Conservation (phyloP, 1,140 invertebrate genomes). For the Spodoptera frugiperda region DNA sequence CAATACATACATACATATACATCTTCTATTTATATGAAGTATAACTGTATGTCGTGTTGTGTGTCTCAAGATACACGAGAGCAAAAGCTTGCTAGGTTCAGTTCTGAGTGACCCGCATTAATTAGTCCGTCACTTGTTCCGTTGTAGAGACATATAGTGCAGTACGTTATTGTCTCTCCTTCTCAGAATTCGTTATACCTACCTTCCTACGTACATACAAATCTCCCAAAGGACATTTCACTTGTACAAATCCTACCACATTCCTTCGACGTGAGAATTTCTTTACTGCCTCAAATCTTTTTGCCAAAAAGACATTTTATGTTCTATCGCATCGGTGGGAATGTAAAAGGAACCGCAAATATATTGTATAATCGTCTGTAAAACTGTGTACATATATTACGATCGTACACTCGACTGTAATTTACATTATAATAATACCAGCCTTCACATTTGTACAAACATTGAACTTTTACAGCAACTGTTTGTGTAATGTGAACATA, state of each 20-base stretch:
- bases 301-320: slow-evolving; percentile 63
- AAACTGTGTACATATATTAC: slow-evolving; percentile 37
- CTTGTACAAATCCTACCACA: slow-evolving; percentile 64
- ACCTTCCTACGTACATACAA: neutral
- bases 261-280: slow-evolving; percentile 58
- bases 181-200: slow-evolving; percentile 56
- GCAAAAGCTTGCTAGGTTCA: no score
- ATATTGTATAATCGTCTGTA: slow-evolving; percentile 51
- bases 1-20: no score
- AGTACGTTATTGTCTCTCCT: slow-evolving; percentile 52
- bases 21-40: no score
- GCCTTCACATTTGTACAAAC: slow-evolving; percentile 18
- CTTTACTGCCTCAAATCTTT: slow-evolving; percentile 54
- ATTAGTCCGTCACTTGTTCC: neutral
- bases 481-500: slow-evolving; percentile 24
- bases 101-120: no score
- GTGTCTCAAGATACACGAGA: no score
- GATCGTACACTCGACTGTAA: slow-evolving; percentile 37
- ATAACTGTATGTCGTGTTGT: no score
- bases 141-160: slow-evolving; percentile 22
- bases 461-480: slow-evolving; percentile 24
- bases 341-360: slow-evolving; percentile 48
- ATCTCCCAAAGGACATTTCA: slow-evolving; percentile 52
- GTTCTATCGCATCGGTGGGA: slow-evolving; percentile 57
- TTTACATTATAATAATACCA: slow-evolving; percentile 37